A percentile compares a stretch with the other conserved stretches of the same genome.
Conservation (phyloP, 2,888 invertebrate species). For the Halictus ligatus region DNA sequence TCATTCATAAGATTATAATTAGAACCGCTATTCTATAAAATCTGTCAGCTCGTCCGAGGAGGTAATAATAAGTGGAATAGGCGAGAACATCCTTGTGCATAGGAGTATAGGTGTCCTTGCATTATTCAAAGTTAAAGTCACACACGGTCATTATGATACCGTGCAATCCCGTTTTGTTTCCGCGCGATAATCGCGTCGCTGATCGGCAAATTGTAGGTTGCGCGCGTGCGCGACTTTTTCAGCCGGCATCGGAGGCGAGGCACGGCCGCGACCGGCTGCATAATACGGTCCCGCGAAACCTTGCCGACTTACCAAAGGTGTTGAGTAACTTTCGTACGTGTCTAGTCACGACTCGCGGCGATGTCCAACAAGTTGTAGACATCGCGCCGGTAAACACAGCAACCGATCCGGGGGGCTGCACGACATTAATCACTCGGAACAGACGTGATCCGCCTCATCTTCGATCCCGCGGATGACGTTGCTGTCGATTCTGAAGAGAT, state of each 20-base stretch:
- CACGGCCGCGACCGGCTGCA: not conserved
- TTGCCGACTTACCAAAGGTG: conserved; percentile 22
- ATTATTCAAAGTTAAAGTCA: conserved; percentile 18
- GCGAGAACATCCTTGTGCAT: not conserved
- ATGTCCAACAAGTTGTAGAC: conserved; percentile 73
- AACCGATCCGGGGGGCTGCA: conserved; percentile 21
- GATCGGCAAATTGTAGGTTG: conserved; percentile 32
- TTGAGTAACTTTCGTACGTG: conserved; percentile 50
- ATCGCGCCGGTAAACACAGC: conserved; percentile 43
- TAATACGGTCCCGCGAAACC: conserved; percentile 34
- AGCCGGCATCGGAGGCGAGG: not conserved
- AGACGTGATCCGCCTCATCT: conserved; percentile 39
- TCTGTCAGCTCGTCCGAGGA: not conserved
- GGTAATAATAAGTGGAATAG: not conserved
- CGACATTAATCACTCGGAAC: conserved; percentile 50
- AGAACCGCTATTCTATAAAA: not conserved
- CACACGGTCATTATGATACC: conserved; percentile 2
- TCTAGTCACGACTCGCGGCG: conserved; percentile 58
- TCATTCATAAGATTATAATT: not conserved
- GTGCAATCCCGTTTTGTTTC: not conserved
- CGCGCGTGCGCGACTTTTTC: not conserved
- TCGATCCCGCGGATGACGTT: conserved; percentile 40
- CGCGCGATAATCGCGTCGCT: conserved; percentile 10
- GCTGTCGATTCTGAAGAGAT: conserved; percentile 35
- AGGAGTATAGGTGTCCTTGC: not conserved